These are phyloP conservation scores for Lota lota DNA, from an alignment of 2,113 vertebrate species.

Conservation along the genomic window DNA sequence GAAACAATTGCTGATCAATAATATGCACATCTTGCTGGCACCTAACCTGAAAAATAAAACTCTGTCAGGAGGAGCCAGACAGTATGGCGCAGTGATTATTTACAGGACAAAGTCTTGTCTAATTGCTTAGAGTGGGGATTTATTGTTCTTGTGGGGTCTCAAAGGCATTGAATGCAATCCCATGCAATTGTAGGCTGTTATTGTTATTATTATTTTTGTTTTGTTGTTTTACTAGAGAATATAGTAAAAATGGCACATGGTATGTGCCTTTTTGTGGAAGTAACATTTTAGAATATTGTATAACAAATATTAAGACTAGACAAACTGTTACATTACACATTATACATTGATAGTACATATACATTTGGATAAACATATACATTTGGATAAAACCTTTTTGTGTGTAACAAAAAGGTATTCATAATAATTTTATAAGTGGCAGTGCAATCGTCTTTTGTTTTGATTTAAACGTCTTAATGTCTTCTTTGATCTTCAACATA, in stretches of 20 bases:
- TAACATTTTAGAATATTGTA: too few species aligned
- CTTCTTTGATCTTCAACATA: too few species aligned
- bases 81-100: slow-evolving; percentile 51
- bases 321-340: not conserved
- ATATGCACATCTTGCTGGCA: slow-evolving; percentile 58
- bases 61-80: slow-evolving; percentile 54
- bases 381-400: not conserved
- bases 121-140: slow-evolving; percentile 50
- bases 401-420: not conserved
- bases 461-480: too few species aligned
- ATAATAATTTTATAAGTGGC: not conserved
- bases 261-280: too few species aligned
- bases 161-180: slow-evolving; percentile 17
- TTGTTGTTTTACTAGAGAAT: too few species aligned
- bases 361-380: not conserved
- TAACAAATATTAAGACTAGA: not conserved
- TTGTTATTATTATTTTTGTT: too few species aligned
- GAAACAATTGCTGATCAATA: slow-evolving; percentile 53
- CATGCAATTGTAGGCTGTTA: too few species aligned
- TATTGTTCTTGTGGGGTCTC: slow-evolving; percentile 33
- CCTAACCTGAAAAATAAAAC: slow-evolving; percentile 51
- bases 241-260: too few species aligned
- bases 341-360: not conserved
- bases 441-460: too few species aligned
- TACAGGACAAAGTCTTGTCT: slow-evolving; percentile 49